Evolutionary conservation across 1,140 invertebrate species (phyloP), one percentile per base, ranked within the genome.

Genomic region (Megalopta genalis): DNA sequence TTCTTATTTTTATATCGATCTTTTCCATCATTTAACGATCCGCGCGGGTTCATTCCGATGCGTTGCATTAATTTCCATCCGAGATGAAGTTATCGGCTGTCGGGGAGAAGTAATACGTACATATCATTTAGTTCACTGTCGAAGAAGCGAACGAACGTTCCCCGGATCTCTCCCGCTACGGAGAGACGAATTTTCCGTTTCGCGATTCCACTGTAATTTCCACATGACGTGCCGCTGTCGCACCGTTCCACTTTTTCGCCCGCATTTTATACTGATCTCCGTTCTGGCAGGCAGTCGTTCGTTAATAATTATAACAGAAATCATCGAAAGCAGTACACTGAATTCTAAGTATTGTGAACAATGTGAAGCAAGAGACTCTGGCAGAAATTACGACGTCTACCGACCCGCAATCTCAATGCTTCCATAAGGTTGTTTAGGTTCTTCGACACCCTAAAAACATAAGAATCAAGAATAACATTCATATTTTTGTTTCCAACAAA

Each of bases 21-120:
- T 39, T 69, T 69, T 64, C 14, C 62, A 60, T 27, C 2, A 8
- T 72, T 52, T 7, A 52, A 18, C 37, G 32, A 25, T 72, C n/a
- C 54, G 42, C 10, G 42, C 37, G 32, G 18, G 32, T 79, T 74
- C 52, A 21, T 27, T n/a, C 39, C 16, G 23, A 57, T 39, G n/a
- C 54, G 32, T 57, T 52, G 37, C 60, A 77, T 77, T 81, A 74
- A 80, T 76, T 76, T 80, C 27, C 46, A 27, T 25, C 14, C 27
- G 42, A 46, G 80, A 80, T 59, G 69, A 72, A 68, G 64, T 78
- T 67, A 68, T 54, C 67, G 71, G 64, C 68, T 68, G 42, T 25
- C 14, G 64, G 39, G 59, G 52, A 65, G 21, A 54, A 84, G 54
- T 82, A 82, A 70, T 70, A 54, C 65, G 25, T 10, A 25, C 60